phyloP scores from a whole-genome alignment of 1,140 invertebrate species.

The Anastrepha obliqua region DNA sequence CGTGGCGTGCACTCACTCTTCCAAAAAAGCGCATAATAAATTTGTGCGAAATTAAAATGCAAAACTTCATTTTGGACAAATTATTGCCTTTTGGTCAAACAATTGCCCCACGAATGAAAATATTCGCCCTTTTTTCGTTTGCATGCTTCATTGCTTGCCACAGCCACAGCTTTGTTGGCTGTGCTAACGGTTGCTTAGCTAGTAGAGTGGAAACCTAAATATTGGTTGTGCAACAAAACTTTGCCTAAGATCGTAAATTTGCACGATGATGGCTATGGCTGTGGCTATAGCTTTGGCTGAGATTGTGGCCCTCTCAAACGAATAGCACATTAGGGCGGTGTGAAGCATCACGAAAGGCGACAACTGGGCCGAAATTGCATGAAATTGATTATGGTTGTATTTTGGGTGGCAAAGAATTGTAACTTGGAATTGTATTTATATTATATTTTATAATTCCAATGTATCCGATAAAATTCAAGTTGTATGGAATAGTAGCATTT shows the following conservation, averaged over 20 bases:
- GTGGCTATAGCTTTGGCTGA: background rate
- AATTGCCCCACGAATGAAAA: background rate
- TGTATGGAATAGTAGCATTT: too few species aligned
- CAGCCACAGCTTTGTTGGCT: background rate
- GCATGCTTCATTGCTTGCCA: background rate
- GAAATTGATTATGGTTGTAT: background rate
- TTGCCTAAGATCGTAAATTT: background rate
- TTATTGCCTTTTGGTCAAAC: background rate
- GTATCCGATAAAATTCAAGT: too few species aligned
- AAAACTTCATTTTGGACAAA: slow-evolving; percentile 12
- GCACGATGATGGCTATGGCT: background rate
- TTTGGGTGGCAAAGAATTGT: background rate
- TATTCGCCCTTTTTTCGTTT: background rate
- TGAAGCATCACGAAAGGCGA: background rate
- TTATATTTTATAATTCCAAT: too few species aligned
- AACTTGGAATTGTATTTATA: too few species aligned
- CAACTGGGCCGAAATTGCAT: background rate
- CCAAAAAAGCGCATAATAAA: background rate
- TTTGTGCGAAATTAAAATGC: background rate
- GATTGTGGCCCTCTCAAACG: background rate
- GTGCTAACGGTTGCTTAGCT: background rate
- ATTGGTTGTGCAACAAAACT: slow-evolving; percentile 4
- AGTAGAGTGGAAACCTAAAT: background rate
- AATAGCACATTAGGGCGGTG: background rate
- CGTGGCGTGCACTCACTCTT: background rate